Conservation (phyloP, 1,140 invertebrate species). For the Anastrepha obliqua region DNA sequence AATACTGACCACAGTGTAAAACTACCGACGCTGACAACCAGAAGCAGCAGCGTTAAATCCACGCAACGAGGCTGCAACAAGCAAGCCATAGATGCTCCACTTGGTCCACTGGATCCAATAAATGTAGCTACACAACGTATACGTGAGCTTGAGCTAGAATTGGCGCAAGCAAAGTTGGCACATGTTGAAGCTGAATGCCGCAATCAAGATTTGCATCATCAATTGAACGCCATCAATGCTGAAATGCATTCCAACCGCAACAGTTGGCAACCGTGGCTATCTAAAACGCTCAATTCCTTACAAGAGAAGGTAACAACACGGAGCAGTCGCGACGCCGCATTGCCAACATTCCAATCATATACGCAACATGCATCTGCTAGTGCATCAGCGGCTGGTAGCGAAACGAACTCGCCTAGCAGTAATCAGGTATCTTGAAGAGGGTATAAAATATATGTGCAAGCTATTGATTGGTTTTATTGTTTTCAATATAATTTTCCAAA, state of each 20-base stretch:
- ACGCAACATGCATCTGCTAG: constrained; percentile 61
- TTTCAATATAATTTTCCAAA: constrained; percentile 19
- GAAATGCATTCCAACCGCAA: constrained; percentile 84
- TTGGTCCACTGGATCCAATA: constrained; percentile 72
- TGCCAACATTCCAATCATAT: constrained; percentile 72
- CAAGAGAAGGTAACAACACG: constrained; percentile 72
- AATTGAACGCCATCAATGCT: constrained; percentile 86
- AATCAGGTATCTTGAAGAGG: constrained; percentile 70
- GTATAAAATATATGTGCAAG: too few relatives aligned
- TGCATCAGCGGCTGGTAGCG: constrained; percentile 65
- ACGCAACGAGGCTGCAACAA: constrained; percentile 53
- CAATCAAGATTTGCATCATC: constrained; percentile 97
- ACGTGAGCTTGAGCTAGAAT: constrained; percentile 93
- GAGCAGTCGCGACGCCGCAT: constrained; percentile 63
- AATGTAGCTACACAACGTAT: constrained; percentile 80
- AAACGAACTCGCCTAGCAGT: constrained; percentile 70
- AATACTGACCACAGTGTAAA: constrained; percentile 64
- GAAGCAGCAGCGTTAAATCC: constrained; percentile 60
- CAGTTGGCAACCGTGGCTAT: constrained; percentile 90
- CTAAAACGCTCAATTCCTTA: constrained; percentile 81
- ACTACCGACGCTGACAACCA: constrained; percentile 59
- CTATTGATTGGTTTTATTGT: not conserved
- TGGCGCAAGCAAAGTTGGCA: constrained; percentile 96
- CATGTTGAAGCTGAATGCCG: constrained; percentile 97
- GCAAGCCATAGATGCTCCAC: constrained; percentile 63